Conservation (phyloP, 92 coral and sea anemone species). For the Palythoa heliodiscus region DNA sequence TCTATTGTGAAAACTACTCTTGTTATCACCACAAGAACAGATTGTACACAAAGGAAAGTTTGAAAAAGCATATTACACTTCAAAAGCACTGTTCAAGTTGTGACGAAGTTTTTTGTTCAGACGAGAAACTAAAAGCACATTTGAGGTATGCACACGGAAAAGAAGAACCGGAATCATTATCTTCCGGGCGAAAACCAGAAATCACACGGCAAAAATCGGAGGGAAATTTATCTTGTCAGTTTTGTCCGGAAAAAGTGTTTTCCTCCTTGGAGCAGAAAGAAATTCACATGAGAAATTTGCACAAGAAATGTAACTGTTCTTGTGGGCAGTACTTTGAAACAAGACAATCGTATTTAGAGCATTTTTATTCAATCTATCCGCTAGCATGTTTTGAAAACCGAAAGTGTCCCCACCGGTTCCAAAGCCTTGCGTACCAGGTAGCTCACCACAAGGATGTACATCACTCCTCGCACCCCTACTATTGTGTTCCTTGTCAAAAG, state of each 20-base stretch:
- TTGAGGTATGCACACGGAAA: conserved; percentile 65
- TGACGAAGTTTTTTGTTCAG: conserved; percentile 67
- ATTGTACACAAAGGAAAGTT: conserved; percentile 66
- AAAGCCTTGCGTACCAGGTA: conserved; percentile 78
- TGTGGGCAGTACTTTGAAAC: conserved; percentile 86
- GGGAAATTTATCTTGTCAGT: conserved; percentile 63
- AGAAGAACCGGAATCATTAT: not conserved
- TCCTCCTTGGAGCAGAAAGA: conserved; percentile 78
- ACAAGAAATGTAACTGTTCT: conserved; percentile 98
- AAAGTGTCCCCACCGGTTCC: conserved; percentile 96
- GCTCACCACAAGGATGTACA: conserved; percentile 82
- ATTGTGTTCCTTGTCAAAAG: conserved; percentile 88
- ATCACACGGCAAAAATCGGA: conserved; percentile 31
- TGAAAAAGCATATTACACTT: conserved; percentile 60
- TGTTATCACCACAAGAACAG: conserved; percentile 63
- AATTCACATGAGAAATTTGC: conserved; percentile 92
- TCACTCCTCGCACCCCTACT: conserved; percentile 77
- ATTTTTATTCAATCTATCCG: conserved; percentile 90
- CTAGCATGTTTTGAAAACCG: conserved; percentile 95
- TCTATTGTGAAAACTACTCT: conserved; percentile 73
- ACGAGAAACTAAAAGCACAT: conserved; percentile 56
- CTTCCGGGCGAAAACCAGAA: conserved; percentile 4
- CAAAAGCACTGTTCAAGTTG: conserved; percentile 75
- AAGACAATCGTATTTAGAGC: conserved; percentile 82
- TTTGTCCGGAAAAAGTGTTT: conserved; percentile 88